Conservation (phyloP, 2,113 vertebrate genomes). For the Corythoichthys intestinalis region DNA sequence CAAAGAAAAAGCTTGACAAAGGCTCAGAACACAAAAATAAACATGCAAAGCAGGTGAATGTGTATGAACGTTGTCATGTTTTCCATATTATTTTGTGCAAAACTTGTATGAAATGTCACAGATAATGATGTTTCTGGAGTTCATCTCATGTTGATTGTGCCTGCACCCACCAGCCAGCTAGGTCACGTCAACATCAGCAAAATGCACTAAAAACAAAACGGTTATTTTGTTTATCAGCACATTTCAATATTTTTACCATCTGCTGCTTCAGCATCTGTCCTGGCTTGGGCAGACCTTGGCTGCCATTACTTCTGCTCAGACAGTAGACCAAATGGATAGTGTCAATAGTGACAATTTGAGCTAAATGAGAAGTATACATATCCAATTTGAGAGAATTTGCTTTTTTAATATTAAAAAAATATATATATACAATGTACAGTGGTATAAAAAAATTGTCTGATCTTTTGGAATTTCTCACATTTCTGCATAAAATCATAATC, state of each 20-base stretch:
- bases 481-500: too few species aligned
- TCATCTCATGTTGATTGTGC: not conserved
- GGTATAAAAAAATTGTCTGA: too few species aligned
- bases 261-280: conserved; percentile 6
- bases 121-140: not conserved
- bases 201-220: not conserved
- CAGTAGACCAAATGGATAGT: not conserved
- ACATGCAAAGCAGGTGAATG: not conserved
- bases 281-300: not conserved
- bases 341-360: not conserved
- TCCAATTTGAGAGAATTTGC: not conserved
- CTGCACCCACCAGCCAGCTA: not conserved
- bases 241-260: conserved; percentile 9
- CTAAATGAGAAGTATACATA: not conserved
- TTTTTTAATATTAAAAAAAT: too few species aligned
- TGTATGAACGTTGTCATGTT: not conserved
- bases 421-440: too few species aligned
- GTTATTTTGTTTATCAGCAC: conserved; percentile 3
- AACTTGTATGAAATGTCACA: not conserved
- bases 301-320: not conserved
- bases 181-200: not conserved
- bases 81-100: not conserved
- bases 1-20: too few species aligned
- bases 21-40: too few species aligned
- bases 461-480: too few species aligned